These are phyloP conservation scores for Atrina japonica DNA, from an alignment of 2,888 invertebrate species.

Conservation along the genomic window DNA sequence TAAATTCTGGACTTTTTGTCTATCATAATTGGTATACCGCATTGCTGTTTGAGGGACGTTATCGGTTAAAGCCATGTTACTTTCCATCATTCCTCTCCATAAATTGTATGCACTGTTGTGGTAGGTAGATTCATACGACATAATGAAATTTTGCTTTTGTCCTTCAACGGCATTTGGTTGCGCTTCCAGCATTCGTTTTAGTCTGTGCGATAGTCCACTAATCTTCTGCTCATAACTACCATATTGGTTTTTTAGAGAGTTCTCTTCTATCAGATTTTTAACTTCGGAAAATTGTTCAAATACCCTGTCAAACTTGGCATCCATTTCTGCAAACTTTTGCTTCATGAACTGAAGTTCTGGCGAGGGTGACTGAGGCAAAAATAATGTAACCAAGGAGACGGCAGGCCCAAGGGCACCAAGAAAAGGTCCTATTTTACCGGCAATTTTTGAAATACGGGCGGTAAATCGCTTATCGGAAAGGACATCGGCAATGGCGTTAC, in stretches of 20 bases:
- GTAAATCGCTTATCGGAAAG: background rate
- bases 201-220: background rate
- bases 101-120: background rate
- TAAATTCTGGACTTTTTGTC: constrained; percentile 2
- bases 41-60: constrained; percentile 7
- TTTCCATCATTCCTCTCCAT: constrained; percentile 6
- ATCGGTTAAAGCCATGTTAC: background rate
- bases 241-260: constrained; percentile 2
- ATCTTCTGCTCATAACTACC: background rate
- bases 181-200: constrained; percentile 5
- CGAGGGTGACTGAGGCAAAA: background rate
- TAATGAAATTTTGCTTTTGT: background rate
- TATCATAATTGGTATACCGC: constrained; percentile 8
- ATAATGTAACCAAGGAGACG: constrained; percentile 6
- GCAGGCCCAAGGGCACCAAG: constrained; percentile 10
- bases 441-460: background rate
- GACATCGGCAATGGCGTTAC: background rate
- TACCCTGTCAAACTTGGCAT: constrained; percentile 8
- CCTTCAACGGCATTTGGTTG: constrained; percentile 1
- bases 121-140: background rate
- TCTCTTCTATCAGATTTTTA: constrained; percentile 6
- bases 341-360: constrained; percentile 2
- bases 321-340: constrained; percentile 8
- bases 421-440: background rate
- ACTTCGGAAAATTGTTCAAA: background rate